Base-by-base conservation (phyloP, 2,888 invertebrate species). In the Meiosimyza platycephala region DNA sequence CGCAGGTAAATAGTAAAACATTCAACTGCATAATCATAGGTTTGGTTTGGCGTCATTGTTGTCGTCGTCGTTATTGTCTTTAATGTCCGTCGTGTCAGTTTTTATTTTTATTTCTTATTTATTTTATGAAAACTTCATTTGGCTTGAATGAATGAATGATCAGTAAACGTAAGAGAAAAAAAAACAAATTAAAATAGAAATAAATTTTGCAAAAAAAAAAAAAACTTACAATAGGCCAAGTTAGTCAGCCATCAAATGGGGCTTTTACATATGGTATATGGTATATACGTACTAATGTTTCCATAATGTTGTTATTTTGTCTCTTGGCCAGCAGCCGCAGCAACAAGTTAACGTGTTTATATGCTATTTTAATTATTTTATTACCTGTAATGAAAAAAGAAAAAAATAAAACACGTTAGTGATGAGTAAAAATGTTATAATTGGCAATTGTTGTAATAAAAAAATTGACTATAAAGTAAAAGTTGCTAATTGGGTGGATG, bases 341-440 rank as follows among this genome's bases (percentile, higher is more conserved):
- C 22, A 28, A 60, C 15, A 6, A 22, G 54, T 54, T 16, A 54
- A 22, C 54, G 33, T 65, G 65, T n/a, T 65, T 51, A 22, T 47
- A 47, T 12, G 18, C 16, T 63, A 40, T 67, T 51, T 59, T 57
- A 48, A 59, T 69, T 69, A 50, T 64, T 71, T 64, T 47, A 63
- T 71, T 71, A 71, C 71, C 71, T 71, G 71, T 54, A 71, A 71
- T 54, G 54, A 71, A 55, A 71, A 22, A 51, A 51, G 40, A 22
- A 47, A 71, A 22, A 63, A 48, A 54, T 18, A 48, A 71, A 71
- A 16, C 3, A 13, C 15, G 40, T 68, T 50, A 68, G 33, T 40
- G 22, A 68, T 22, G 13, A 50, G 48, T 68, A 57, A 47, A 28
- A 55, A 22, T 54, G n/a, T 57, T 12, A 18, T 47, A 63, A 63